phyloP scores from a whole-genome alignment of 2,888 invertebrate species.

The Callosobruchus maculatus region DNA sequence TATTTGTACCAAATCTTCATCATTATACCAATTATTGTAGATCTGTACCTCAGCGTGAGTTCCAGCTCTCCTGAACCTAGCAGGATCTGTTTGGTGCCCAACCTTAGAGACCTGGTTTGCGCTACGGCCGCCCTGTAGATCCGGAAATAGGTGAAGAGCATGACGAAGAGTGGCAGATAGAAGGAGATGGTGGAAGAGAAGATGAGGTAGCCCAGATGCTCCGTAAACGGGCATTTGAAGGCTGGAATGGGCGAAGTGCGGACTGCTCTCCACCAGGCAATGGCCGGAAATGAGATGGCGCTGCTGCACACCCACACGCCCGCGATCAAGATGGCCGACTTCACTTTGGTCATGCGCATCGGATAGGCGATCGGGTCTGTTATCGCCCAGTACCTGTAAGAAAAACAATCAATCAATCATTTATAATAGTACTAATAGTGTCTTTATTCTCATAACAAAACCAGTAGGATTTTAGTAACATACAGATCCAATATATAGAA shows the following conservation, averaged over 20 bases:
- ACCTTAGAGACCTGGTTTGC: constrained; percentile 85
- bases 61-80: constrained; percentile 82
- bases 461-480: too few relatives aligned
- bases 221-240: constrained; percentile 92
- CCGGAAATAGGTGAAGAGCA: constrained; percentile 97
- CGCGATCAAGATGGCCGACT: constrained; percentile 84
- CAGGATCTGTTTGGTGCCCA: constrained; percentile 88
- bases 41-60: constrained; percentile 67
- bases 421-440: too few relatives aligned
- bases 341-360: constrained; percentile 84
- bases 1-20: too few relatives aligned
- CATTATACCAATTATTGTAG: too few relatives aligned
- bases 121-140: constrained; percentile 92
- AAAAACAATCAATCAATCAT: too few relatives aligned
- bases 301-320: constrained; percentile 96
- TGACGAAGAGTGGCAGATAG: constrained; percentile 92
- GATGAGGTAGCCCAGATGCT: constrained; percentile 92
- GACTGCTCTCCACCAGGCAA: constrained; percentile 92
- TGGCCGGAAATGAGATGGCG: constrained; percentile 97
- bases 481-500: too few relatives aligned
- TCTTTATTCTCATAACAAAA: too few relatives aligned
- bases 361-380: constrained; percentile 98
- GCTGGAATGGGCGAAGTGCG: constrained; percentile 75
- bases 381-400: constrained; percentile 84
- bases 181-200: constrained; percentile 98